phyloP scores from a whole-genome alignment of 2,113 vertebrate species.

The Shinisaurus crocodilurus region DNA sequence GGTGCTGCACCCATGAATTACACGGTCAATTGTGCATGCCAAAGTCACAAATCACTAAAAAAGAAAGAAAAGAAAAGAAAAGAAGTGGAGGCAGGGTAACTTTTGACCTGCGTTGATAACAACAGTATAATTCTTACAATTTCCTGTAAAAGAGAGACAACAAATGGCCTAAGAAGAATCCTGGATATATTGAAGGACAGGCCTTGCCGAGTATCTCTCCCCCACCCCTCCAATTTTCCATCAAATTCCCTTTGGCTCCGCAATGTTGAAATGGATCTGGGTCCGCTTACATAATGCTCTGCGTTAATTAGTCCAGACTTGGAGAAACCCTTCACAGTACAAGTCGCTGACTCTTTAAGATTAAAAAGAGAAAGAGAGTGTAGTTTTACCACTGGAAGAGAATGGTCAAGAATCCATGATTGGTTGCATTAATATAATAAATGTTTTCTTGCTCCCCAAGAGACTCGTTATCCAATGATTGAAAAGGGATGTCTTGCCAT shows the following conservation, averaged over 20 bases:
- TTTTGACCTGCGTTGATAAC: background rate
- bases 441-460: slow-evolving; percentile 24
- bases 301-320: slow-evolving; percentile 61
- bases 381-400: slow-evolving; percentile 19
- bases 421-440: slow-evolving; percentile 31
- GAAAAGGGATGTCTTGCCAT: slow-evolving; percentile 64
- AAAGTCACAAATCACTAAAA: background rate
- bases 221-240: background rate
- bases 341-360: slow-evolving; percentile 18
- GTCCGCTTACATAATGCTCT: slow-evolving; percentile 32
- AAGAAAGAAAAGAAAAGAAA: no score
- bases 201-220: background rate
- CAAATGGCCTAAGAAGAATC: background rate
- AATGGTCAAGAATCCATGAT: slow-evolving; percentile 38
- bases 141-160: background rate
- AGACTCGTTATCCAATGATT: slow-evolving; percentile 68
- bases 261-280: slow-evolving; percentile 33
- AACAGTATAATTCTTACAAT: no score
- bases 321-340: slow-evolving; percentile 50
- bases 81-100: background rate
- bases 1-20: no score
- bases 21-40: no score
- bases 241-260: background rate
- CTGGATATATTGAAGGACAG: background rate
- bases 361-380: background rate